Percentiles rank a stretch among this genome's conserved stretches.
Evolutionary conservation across 2,888 invertebrate genomes (phyloP).

Genomic region (Drosophila setosimentum): DNA sequence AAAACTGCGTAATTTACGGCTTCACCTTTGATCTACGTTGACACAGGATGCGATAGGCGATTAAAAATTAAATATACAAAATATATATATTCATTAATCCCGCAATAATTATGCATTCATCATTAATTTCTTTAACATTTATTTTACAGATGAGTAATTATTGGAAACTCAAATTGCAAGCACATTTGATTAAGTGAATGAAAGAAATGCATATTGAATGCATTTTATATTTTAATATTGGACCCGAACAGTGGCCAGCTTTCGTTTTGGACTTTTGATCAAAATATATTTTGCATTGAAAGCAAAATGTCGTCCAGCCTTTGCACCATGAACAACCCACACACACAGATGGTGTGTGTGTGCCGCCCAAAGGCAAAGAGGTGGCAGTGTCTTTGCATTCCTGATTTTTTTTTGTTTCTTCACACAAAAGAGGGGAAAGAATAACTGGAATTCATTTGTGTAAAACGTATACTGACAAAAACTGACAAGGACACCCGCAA

Average conservation of each 20-base stretch:
- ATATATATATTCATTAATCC: conserved; percentile 24
- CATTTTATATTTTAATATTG: conserved; percentile 42
- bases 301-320: conserved; percentile 29
- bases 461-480: conserved; percentile 66
- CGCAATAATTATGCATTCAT: conserved; percentile 15
- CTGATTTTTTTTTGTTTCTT: neutral
- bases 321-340: conserved; percentile 33
- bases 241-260: conserved; percentile 23
- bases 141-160: neutral
- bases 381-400: too few relatives aligned
- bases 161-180: neutral
- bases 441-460: conserved; percentile 75
- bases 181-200: neutral
- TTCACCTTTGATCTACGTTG: conserved; percentile 45
- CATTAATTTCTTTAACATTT: neutral
- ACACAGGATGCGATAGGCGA: conserved; percentile 19
- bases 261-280: conserved; percentile 23
- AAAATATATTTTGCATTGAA: conserved; percentile 43
- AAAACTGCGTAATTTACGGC: conserved; percentile 43
- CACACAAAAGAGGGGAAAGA: conserved; percentile 9
- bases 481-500: conserved; percentile 40
- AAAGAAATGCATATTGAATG: conserved; percentile 5
- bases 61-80: conserved; percentile 32
- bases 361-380: conserved; percentile 33
- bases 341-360: conserved; percentile 31